Evolutionary conservation across 1,140 invertebrate genomes (phyloP).

Genomic region (Anoplolepis gracilipes): DNA sequence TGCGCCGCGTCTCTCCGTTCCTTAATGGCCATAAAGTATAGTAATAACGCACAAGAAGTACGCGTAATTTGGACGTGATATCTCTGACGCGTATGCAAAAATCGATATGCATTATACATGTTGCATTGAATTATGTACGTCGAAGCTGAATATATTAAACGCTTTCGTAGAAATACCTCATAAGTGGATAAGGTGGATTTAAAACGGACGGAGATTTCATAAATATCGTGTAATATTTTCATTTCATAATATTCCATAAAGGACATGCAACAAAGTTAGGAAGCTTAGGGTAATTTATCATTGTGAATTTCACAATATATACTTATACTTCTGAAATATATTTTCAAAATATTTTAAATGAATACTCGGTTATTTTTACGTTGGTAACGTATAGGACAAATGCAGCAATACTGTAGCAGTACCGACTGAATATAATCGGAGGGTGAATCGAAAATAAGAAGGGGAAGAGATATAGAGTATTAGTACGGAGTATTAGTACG

Average conservation of each 20-base stretch:
- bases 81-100: not conserved
- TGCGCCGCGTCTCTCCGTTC: not conserved
- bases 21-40: conserved; percentile 24
- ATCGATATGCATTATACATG: not conserved
- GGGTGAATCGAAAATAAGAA: conserved; percentile 12
- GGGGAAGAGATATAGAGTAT: not conserved
- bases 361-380: not conserved
- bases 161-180: not conserved
- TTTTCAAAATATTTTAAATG: not conserved
- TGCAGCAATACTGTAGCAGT: not conserved
- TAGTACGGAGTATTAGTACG: not conserved
- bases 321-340: not conserved
- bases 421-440: not conserved
- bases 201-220: not conserved
- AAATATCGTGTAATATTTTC: not conserved
- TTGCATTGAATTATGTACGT: not conserved
- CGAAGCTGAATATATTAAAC: not conserved
- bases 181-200: not conserved
- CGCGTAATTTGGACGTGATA: conserved; percentile 19
- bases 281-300: not conserved
- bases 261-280: not conserved
- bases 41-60: conserved; percentile 34
- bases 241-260: not conserved
- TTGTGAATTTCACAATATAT: too few species aligned
- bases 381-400: not conserved